A percentile compares a stretch with the other conserved stretches of the same genome.
Conservation (phyloP, 2,113 vertebrate species). For the Hippocampus comes region DNA sequence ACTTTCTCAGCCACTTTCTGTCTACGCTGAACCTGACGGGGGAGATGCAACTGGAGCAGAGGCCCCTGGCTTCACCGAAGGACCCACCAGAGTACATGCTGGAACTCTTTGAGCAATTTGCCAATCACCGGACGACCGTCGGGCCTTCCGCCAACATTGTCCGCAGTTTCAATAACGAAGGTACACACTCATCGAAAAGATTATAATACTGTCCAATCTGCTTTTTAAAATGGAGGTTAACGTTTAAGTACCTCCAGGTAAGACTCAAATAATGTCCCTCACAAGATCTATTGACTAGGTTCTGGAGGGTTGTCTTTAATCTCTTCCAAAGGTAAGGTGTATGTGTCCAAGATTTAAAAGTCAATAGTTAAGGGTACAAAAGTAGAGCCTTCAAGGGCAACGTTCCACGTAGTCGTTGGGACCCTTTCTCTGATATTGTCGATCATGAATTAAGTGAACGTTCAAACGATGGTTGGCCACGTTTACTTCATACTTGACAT, state of each 20-base stretch:
- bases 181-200: slow-evolving; percentile 63
- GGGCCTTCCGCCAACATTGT: slow-evolving; percentile 84
- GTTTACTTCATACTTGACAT: not conserved
- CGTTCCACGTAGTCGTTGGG: no score
- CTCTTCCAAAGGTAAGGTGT: not conserved
- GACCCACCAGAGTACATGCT: slow-evolving; percentile 94
- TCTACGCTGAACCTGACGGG: slow-evolving; percentile 87
- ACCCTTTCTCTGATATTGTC: no score
- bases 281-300: not conserved
- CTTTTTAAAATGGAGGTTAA: not conserved
- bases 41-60: slow-evolving; percentile 62
- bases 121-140: slow-evolving; percentile 78
- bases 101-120: slow-evolving; percentile 90
- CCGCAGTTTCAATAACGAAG: slow-evolving; percentile 95
- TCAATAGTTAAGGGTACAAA: not conserved
- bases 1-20: slow-evolving; percentile 83
- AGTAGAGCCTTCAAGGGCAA: not conserved
- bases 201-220: not conserved
- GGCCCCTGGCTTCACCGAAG: slow-evolving; percentile 61
- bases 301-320: not conserved
- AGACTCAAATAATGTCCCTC: not conserved
- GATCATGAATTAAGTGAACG: no score
- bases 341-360: not conserved
- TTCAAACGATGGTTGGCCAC: no score
- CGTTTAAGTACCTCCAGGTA: not conserved